Evolutionary conservation across 1,140 invertebrate genomes (phyloP), one percentile per base, ranked within the genome.

Genomic region (Heliconius eleuchia): DNA sequence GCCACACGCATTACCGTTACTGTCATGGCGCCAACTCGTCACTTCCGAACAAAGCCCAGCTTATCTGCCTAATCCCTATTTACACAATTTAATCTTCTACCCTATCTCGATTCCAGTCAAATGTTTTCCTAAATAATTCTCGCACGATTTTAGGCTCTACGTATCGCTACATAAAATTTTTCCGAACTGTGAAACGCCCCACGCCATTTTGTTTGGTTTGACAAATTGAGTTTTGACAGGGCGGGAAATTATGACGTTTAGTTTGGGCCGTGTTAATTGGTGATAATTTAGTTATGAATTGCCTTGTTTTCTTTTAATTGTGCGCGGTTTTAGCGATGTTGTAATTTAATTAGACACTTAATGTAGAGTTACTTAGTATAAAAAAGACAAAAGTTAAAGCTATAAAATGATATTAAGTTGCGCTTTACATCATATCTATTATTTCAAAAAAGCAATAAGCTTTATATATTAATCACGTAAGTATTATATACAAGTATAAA

Each of bases 51-150:
- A 94, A 94, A 88, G 83, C 83, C 74, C 46, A 79, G 91, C 89
- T 93, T 94, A 93, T 90, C 92, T 93, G 82, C 84, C 88, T 94
- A 94, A 94, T 94, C 91, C 91, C 88, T 94, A 90, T 93, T 94
- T 93, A 93, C 89, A 93, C 92, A 94, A 90, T 90, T 92, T 94
- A 94, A 94, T 93, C 92, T 89, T 80, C 83, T 85, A 79, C 86
- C 86, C 84, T 83, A 86, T 82, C 85, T 78, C 52, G 82, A 79
- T 82, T 79, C 76, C 76, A 74, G 76, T 81, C 77, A 81, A 81
- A 81, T 75, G 73, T 78, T 81, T 78, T 78, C 16, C 80, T 77
- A 74, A 78, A 82, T 73, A 79, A 80, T 83, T 82, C 81, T 77
- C 78, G 84, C 76, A 82, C 84, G 81, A 91, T 83, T 88, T 83